Evolutionary conservation across 1,140 invertebrate genomes (phyloP), one percentile per base, ranked within the genome.

Genomic region (Drosophila erecta): DNA sequence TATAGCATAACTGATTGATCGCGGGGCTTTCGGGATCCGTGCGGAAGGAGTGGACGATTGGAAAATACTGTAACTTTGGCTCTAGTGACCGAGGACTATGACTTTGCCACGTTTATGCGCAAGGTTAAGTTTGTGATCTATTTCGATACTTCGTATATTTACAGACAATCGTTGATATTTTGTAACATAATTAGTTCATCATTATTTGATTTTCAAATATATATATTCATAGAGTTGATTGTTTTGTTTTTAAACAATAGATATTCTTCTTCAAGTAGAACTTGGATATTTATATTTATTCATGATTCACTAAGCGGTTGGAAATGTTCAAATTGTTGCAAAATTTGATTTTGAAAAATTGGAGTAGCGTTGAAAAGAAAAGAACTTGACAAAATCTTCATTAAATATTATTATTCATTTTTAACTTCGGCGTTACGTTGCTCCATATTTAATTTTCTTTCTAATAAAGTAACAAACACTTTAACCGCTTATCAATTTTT

Each of bases 1-100:
- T 47, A 27, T 50, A 51, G 46, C 37, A 41, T 53, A 74, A 40
- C 38, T 62, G 53, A 53, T 53, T 24, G 4, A 30, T 46, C 43
- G 43, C 37, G 37, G 74, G 27, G 46, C 30, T 50, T 43, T 20
- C 46, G 27, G 35, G 5, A n/a, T 55, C 55, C 61, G 11, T 12
- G 50, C 24, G 15, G 24, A 3, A 7, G 4, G 3, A 7, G 4
- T n/a, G 5, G 4, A 56, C n/a, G 6, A 15, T 57, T 8, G 10
- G n/a, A 30, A n/a, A 37, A 37, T 46, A 17, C 44, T 33, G 24
- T 2, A 4, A 35, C 8, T 33, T 60, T 40, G 57, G 57, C 64
- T 33, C 27, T 30, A 30, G 27, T 8, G 27, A 20, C 10, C 14
- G 3, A 17, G 17, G 20, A 4, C 2, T 1, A 6, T 6, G 0